Percentiles rank a stretch among this genome's conserved stretches.
These are phyloP conservation scores for Heterotilapia buettikoferi DNA, from an alignment of 2,113 vertebrate genomes.

Conservation along the genomic window DNA sequence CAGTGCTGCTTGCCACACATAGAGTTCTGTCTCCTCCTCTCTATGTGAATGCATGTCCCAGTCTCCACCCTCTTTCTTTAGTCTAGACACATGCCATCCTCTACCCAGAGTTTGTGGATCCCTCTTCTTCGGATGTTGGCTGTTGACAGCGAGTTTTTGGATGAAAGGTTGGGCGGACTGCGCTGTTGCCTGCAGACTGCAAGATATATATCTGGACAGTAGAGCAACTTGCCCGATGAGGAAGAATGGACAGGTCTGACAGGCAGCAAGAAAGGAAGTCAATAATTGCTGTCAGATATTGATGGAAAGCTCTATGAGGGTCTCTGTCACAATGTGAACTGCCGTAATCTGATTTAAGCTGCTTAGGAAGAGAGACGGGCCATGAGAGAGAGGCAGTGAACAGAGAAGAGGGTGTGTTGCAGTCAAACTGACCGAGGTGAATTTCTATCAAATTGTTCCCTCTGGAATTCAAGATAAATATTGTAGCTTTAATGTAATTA, in stretches of 20 bases:
- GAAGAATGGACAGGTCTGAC: slow-evolving; percentile 8
- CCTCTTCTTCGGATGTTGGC: slow-evolving; percentile 12
- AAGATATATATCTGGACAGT: slow-evolving; percentile 9
- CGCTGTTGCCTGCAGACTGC: background rate
- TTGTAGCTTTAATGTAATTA: background rate
- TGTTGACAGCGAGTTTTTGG: background rate
- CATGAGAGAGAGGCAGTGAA: background rate
- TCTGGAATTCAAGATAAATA: slow-evolving; percentile 6
- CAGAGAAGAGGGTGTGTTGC: background rate
- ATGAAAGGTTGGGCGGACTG: background rate
- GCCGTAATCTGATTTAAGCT: slow-evolving; percentile 62
- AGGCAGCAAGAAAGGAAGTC: background rate
- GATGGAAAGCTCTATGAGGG: slow-evolving; percentile 8
- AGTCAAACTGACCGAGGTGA: slow-evolving; percentile 9
- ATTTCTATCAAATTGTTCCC: slow-evolving; percentile 8
- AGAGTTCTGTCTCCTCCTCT: slow-evolving; percentile 56
- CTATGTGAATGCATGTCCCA: slow-evolving; percentile 33
- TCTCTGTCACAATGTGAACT: slow-evolving; percentile 32
- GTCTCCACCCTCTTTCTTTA: slow-evolving; percentile 56
- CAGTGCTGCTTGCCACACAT: slow-evolving; percentile 26
- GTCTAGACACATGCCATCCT: slow-evolving; percentile 47
- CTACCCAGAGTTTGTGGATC: slow-evolving; percentile 34
- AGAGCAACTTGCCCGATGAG: background rate
- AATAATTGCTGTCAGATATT: slow-evolving; percentile 16
- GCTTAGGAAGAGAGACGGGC: slow-evolving; percentile 44